Percentiles rank a stretch among this genome's conserved stretches.
phyloP scores from a whole-genome alignment of 2,797 vertebrate genomes.

The Clarias laeviceps region DNA sequence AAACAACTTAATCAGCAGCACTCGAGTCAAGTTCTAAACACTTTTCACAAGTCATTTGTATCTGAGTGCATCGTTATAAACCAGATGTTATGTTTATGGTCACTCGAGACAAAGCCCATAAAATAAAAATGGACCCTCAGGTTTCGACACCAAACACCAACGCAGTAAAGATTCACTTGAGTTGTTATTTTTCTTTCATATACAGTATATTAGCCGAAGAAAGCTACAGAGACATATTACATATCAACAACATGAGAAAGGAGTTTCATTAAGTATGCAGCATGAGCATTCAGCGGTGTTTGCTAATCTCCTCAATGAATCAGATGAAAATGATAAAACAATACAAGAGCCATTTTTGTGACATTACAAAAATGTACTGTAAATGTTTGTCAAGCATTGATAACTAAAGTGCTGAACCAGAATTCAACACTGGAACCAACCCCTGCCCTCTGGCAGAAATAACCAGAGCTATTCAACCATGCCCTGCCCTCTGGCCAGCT shows the following conservation, averaged over 20 bases:
- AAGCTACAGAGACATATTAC: background rate
- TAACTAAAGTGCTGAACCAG: no score
- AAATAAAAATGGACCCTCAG: constrained; percentile 12
- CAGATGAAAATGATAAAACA: background rate
- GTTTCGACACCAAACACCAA: background rate
- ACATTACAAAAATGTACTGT: background rate
- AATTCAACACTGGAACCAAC: no score
- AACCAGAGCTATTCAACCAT: background rate
- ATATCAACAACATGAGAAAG: background rate
- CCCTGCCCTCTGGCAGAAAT: background rate
- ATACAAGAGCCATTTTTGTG: background rate
- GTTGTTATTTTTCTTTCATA: background rate
- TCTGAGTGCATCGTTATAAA: background rate
- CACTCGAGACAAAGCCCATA: background rate
- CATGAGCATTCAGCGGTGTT: background rate
- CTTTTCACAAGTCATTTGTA: constrained; percentile 1
- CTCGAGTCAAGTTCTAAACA: constrained; percentile 2
- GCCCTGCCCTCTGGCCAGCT: background rate
- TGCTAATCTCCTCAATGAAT: background rate
- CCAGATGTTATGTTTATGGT: constrained; percentile 26
- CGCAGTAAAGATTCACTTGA: background rate
- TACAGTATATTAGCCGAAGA: background rate
- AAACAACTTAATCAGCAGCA: constrained; percentile 17
- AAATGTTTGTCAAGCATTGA: no score
- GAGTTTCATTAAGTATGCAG: background rate